A percentile compares a stretch with the other conserved stretches of the same genome.
phyloP scores from a whole-genome alignment of 2,888 invertebrate genomes.

The Sphaerophoria taeniata region DNA sequence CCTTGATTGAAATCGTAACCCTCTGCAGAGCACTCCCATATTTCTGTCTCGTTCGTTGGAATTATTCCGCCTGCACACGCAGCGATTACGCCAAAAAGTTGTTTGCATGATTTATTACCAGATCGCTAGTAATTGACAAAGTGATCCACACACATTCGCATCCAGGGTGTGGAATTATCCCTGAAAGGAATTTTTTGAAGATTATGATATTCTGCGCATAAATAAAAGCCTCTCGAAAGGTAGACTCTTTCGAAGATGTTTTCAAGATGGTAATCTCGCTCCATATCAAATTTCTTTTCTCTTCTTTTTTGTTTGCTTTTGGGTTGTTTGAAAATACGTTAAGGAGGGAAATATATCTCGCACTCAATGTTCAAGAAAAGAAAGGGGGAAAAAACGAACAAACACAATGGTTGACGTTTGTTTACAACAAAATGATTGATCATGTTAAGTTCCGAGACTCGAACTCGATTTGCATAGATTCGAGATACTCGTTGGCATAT shows the following conservation, averaged over 20 bases:
- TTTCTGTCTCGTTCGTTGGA: no score
- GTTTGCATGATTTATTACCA: conserved; percentile 54
- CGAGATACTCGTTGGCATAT: not conserved
- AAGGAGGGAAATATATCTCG: not conserved
- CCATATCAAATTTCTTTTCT: conserved; percentile 48
- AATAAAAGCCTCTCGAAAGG: not conserved
- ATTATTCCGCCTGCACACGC: no score
- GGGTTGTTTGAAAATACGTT: conserved; percentile 31
- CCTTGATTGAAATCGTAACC: no score
- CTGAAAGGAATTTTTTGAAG: conserved; percentile 41
- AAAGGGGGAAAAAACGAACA: not conserved
- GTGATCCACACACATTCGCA: conserved; percentile 35
- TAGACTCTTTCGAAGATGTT: conserved; percentile 7
- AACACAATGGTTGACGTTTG: conserved; percentile 15
- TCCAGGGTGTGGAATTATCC: conserved; percentile 57
- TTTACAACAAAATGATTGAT: conserved; percentile 26
- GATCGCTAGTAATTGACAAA: conserved; percentile 53
- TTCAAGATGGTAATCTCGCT: conserved; percentile 17
- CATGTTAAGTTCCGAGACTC: conserved; percentile 18
- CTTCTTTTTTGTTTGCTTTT: conserved; percentile 7
- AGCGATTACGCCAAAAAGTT: no score
- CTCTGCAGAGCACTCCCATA: no score
- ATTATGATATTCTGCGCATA: conserved; percentile 24
- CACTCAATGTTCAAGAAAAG: not conserved
- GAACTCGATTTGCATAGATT: conserved; percentile 27